These are phyloP conservation scores for Clarias batrachus DNA, from an alignment of 2,113 vertebrate species.

Conservation along the genomic window DNA sequence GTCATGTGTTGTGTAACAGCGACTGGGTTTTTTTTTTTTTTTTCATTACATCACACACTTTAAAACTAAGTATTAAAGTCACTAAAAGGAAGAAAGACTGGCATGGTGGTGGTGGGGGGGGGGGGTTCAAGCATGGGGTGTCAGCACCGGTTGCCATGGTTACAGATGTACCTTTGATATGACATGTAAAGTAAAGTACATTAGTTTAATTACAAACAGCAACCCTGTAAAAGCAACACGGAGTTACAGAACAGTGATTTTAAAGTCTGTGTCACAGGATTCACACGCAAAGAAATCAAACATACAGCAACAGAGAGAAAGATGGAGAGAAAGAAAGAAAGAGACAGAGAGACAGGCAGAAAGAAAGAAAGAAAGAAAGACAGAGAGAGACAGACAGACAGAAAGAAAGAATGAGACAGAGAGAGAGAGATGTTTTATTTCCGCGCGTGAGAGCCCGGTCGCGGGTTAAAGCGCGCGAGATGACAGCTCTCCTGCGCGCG, in stretches of 20 bases:
- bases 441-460: not conserved
- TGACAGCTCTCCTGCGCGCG: not conserved
- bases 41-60: conserved; percentile 40
- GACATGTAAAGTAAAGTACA: not conserved
- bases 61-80: not conserved
- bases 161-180: not conserved
- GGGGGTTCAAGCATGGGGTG: not conserved
- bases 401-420: not conserved
- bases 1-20: not conserved
- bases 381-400: not conserved
- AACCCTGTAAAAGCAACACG: not conserved
- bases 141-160: not conserved
- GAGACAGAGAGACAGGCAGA: no score
- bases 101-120: no score
- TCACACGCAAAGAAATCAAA: not conserved
- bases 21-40: not conserved
- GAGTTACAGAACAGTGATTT: not conserved
- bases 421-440: not conserved
- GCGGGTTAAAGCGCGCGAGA: not conserved
- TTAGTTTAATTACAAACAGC: not conserved
- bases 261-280: no score
- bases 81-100: not conserved
- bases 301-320: no score
- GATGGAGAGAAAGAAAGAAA: no score
- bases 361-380: no score